Percentiles rank a stretch among this genome's conserved stretches.
Evolutionary conservation across 2,888 invertebrate genomes (phyloP).

Genomic region (Antheraea assamensis): DNA sequence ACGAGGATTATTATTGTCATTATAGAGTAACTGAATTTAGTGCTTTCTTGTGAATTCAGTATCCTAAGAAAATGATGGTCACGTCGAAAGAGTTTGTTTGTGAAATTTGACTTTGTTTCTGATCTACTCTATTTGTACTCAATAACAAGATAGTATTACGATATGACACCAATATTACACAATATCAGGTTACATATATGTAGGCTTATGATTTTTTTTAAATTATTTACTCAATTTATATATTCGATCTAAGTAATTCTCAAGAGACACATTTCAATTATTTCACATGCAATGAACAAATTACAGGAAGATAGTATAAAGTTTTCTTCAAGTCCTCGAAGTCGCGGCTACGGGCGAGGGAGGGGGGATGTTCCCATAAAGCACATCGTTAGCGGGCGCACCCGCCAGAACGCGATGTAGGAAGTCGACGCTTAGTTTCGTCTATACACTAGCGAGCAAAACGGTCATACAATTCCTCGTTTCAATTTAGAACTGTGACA

Average conservation of each 20-base stretch:
- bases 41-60: too few relatives aligned
- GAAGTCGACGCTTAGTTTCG: slow-evolving; percentile 70
- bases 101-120: too few relatives aligned
- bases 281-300: background rate
- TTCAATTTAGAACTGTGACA: too few relatives aligned
- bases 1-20: too few relatives aligned
- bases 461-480: slow-evolving; percentile 27
- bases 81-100: too few relatives aligned
- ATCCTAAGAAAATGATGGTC: too few relatives aligned
- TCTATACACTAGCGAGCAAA: slow-evolving; percentile 18
- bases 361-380: slow-evolving; percentile 61
- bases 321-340: slow-evolving; percentile 15
- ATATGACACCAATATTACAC: too few relatives aligned
- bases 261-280: background rate
- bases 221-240: background rate
- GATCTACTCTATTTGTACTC: too few relatives aligned
- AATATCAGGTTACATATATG: too few relatives aligned
- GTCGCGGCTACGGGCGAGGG: background rate
- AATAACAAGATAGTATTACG: too few relatives aligned
- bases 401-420: slow-evolving; percentile 72
- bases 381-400: slow-evolving; percentile 69
- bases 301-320: background rate
- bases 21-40: too few relatives aligned
- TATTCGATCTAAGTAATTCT: background rate
- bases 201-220: too few relatives aligned